phyloP scores from a whole-genome alignment of 2,888 invertebrate species.

The Euphydryas editha region DNA sequence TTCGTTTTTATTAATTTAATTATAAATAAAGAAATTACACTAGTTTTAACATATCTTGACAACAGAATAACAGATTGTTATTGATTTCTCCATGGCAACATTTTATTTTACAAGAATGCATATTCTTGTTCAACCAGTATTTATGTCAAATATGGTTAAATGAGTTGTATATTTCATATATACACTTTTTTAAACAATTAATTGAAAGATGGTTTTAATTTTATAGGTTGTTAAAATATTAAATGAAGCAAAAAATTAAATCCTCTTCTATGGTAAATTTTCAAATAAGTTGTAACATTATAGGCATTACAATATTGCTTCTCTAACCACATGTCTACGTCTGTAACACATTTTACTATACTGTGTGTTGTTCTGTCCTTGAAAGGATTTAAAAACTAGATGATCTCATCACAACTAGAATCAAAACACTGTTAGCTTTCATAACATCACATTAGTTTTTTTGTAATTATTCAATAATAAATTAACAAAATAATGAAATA shows the following conservation, averaged over 20 bases:
- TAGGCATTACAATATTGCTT: constrained; percentile 18
- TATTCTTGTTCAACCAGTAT: background rate
- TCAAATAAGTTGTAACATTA: background rate
- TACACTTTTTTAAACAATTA: background rate
- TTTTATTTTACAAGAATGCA: background rate
- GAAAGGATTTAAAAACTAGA: constrained; percentile 40
- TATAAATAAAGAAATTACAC: background rate
- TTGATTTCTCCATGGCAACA: constrained; percentile 61
- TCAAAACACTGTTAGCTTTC: constrained; percentile 7
- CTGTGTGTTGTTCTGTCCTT: constrained; percentile 45
- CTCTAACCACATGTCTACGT: constrained; percentile 3
- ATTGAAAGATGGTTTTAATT: constrained; percentile 30
- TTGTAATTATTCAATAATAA: background rate
- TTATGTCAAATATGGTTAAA: background rate
- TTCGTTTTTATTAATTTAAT: background rate
- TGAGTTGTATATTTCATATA: background rate
- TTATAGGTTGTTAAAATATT: constrained; percentile 58
- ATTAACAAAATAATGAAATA: background rate
- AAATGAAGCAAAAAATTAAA: constrained; percentile 70
- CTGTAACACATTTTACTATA: constrained; percentile 13
- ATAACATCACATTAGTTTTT: background rate
- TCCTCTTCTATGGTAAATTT: constrained; percentile 66
- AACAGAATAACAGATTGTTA: constrained; percentile 42
- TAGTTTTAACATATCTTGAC: background rate
- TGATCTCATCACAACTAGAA: constrained; percentile 46